These are phyloP conservation scores for Dendropsophus ebraccatus DNA, from an alignment of 2,113 vertebrate species.

Conservation along the genomic window DNA sequence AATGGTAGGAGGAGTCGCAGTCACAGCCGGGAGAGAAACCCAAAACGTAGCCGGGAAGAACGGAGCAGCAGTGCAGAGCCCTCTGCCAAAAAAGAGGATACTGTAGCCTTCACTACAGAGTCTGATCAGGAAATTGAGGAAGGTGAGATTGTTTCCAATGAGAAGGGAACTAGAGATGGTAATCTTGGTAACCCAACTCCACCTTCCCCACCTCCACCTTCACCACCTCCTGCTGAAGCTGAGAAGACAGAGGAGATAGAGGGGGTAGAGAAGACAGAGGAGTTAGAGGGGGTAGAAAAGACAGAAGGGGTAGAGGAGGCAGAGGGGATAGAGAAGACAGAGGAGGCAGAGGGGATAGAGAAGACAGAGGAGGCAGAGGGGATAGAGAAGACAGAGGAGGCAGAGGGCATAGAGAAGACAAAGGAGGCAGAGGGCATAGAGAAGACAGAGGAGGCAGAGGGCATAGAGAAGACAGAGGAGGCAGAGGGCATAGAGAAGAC, in stretches of 20 bases:
- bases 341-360: neutral
- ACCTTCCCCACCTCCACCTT: neutral
- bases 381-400: neutral
- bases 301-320: too few relatives aligned
- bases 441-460: neutral
- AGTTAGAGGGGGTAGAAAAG: too few relatives aligned
- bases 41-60: conserved; percentile 8
- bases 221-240: neutral
- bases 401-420: neutral
- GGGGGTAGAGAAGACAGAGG: neutral
- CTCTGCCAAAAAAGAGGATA: conserved; percentile 19
- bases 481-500: neutral
- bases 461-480: neutral
- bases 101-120: conserved; percentile 53
- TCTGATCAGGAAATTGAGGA: conserved; percentile 55
- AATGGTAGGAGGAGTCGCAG: conserved; percentile 34
- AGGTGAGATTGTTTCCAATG: conserved; percentile 9
- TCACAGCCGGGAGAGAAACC: conserved; percentile 9
- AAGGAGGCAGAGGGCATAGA: neutral
- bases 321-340: neutral
- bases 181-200: neutral
- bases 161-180: neutral
- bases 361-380: neutral
- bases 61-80: conserved; percentile 33
- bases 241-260: neutral